Evolutionary conservation across 2,888 invertebrate species (phyloP).

Genomic region (Athalia cordata): DNA sequence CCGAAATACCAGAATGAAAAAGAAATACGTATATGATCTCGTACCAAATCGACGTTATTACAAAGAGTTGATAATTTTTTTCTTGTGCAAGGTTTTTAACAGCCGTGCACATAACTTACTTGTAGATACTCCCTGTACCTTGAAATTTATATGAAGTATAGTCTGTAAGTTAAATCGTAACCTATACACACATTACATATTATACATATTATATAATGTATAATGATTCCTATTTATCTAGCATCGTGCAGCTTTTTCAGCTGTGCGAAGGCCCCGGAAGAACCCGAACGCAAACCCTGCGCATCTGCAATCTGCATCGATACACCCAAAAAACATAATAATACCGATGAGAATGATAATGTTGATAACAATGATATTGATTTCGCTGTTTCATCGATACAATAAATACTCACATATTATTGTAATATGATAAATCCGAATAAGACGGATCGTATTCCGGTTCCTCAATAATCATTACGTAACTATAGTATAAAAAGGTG

Average conservation of each 20-base stretch:
- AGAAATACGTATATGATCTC: too few species aligned
- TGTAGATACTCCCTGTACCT: slow-evolving; percentile 72
- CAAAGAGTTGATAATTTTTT: too few species aligned
- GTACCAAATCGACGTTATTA: too few species aligned
- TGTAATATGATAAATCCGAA: background rate
- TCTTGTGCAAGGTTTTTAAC: background rate
- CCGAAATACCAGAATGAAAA: too few species aligned
- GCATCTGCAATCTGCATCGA: background rate
- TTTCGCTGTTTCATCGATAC: too few species aligned
- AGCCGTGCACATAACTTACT: slow-evolving; percentile 54
- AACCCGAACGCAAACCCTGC: background rate
- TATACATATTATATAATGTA: background rate
- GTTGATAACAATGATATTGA: too few species aligned
- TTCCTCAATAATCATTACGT: background rate
- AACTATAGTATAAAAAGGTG: slow-evolving; percentile 55
- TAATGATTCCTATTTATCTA: slow-evolving; percentile 5
- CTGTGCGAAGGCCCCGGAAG: too few species aligned
- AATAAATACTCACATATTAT: background rate
- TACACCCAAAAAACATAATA: too few species aligned
- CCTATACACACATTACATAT: background rate
- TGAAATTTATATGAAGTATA: slow-evolving; percentile 68
- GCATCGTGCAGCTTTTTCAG: background rate
- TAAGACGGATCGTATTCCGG: background rate
- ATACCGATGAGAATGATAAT: too few species aligned
- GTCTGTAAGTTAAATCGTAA: slow-evolving; percentile 53